Evolutionary conservation across 2,797 vertebrate genomes (phyloP).

Genomic region (Danio jaintianensis): DNA sequence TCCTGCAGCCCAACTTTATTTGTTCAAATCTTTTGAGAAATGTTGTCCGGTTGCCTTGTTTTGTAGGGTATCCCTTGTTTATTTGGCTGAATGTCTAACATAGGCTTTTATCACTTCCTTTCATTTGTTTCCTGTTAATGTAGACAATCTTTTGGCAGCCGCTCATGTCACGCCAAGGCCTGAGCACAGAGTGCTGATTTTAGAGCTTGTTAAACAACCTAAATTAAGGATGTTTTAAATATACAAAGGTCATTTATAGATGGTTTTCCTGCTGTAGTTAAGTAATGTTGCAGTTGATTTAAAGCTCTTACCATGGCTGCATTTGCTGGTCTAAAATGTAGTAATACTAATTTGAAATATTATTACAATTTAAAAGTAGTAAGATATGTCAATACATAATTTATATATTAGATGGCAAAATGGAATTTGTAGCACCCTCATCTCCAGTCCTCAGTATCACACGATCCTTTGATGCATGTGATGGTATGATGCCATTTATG

Average conservation of each 20-base stretch:
- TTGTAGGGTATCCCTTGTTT: neutral
- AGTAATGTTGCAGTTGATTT: too few species aligned
- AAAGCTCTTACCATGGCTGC: neutral
- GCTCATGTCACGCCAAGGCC: neutral
- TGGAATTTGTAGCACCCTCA: neutral
- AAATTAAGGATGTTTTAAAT: neutral
- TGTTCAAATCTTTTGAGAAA: neutral
- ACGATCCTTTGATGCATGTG: too few species aligned
- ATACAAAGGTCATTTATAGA: neutral
- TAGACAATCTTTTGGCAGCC: neutral
- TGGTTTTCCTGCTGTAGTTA: neutral
- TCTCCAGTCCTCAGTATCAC: neutral
- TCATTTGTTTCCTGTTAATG: slow-evolving; percentile 10
- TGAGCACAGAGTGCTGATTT: slow-evolving; percentile 1
- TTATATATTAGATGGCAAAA: neutral
- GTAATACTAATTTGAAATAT: neutral
- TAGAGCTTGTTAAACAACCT: neutral
- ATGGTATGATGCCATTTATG: neutral
- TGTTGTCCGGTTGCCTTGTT: neutral
- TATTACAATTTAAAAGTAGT: neutral
- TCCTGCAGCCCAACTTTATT: too few species aligned
- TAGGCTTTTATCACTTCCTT: slow-evolving; percentile 7
- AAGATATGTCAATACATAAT: neutral
- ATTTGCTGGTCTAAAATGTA: neutral
- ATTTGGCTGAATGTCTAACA: slow-evolving; percentile 7